phyloP scores from a whole-genome alignment of 2,113 vertebrate genomes.

The Ascaphus truei region DNA sequence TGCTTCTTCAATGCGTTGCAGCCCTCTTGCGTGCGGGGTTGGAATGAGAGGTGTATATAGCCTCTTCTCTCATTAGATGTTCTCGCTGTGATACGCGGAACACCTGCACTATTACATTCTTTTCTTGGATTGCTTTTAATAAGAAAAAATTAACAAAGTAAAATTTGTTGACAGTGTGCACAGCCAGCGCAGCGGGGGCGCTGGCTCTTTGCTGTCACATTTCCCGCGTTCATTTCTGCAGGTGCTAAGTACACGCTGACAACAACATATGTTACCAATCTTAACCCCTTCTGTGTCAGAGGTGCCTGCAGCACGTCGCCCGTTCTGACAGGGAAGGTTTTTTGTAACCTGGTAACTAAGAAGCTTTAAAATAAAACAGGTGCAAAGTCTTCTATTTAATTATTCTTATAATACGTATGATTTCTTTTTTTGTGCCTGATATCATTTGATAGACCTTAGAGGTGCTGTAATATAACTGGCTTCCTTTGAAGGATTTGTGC shows the following conservation, averaged over 20 bases:
- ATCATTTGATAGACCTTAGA: no score
- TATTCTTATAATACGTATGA: no score
- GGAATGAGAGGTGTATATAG: conserved; percentile 13
- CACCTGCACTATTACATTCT: conserved; percentile 51
- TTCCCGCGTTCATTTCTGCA: conserved; percentile 68
- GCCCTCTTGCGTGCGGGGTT: not conserved
- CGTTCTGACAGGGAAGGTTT: not conserved
- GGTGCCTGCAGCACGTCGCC: no score
- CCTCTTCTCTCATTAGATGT: conserved; percentile 36
- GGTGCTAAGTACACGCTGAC: conserved; percentile 76
- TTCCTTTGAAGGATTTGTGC: no score
- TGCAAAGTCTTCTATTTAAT: conserved; percentile 54
- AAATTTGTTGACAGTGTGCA: conserved; percentile 65
- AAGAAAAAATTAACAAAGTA: conserved; percentile 69
- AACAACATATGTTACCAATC: conserved; percentile 76
- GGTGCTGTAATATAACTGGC: no score
- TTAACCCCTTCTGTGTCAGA: conserved; percentile 40
- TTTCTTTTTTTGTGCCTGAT: conserved; percentile 20
- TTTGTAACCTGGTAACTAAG: conserved; percentile 65
- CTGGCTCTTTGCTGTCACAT: conserved; percentile 64
- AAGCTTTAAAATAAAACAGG: conserved; percentile 49
- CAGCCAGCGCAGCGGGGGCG: conserved; percentile 50
- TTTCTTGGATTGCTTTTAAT: conserved; percentile 53
- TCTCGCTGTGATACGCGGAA: conserved; percentile 38
- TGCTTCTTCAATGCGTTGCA: not conserved